Evolutionary conservation across 2,113 vertebrate species (phyloP).

Genomic region (Hystrix brachyura): DNA sequence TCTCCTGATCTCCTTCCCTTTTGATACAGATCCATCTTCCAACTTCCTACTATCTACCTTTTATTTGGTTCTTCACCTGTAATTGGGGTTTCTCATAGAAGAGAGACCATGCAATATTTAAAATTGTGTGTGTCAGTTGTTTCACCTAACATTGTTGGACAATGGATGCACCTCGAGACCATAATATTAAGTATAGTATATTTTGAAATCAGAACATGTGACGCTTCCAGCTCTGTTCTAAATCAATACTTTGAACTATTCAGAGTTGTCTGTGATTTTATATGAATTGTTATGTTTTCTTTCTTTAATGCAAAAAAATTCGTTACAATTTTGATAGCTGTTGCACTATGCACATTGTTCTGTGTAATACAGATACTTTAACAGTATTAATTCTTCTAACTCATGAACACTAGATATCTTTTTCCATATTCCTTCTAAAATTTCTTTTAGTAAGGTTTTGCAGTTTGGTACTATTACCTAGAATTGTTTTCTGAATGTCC

Average conservation of each 20-base stretch:
- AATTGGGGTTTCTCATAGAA: too few species aligned
- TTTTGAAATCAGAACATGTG: background rate
- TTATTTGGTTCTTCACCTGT: too few species aligned
- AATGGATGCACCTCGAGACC: too few species aligned
- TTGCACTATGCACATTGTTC: background rate
- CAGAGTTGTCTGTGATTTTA: background rate
- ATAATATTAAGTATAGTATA: too few species aligned
- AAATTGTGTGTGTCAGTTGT: too few species aligned
- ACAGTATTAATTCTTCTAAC: background rate
- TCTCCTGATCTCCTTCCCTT: too few species aligned
- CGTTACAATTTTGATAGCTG: background rate
- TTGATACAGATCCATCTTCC: too few species aligned
- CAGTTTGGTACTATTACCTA: background rate
- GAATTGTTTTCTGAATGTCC: background rate
- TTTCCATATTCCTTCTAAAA: background rate
- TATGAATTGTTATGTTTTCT: background rate
- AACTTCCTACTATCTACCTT: too few species aligned
- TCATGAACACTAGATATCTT: too few species aligned
- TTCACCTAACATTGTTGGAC: too few species aligned
- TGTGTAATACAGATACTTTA: background rate
- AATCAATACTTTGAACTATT: background rate
- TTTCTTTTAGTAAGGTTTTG: background rate
- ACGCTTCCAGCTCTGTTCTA: background rate
- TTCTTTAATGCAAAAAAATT: background rate
- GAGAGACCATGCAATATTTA: too few species aligned